Evolutionary conservation across 2,113 vertebrate genomes (phyloP).

Genomic region (Orcinus orca): DNA sequence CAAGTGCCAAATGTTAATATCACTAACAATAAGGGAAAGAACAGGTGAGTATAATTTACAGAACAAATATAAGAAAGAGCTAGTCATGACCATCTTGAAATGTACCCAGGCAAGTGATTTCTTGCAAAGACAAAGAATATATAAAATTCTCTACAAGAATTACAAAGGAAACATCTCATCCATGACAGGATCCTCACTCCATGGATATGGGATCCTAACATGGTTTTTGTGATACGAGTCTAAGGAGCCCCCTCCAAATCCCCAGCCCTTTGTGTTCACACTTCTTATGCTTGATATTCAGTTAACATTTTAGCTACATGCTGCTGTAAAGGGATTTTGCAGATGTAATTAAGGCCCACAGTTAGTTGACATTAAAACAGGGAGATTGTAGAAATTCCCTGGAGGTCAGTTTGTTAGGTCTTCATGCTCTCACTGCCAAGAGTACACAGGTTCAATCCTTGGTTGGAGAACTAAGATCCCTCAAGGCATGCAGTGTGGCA

Average conservation of each 20-base stretch:
- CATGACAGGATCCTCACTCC: neutral
- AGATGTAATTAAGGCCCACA: neutral
- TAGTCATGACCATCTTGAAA: neutral
- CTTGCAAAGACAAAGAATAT: neutral
- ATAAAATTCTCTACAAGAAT: neutral
- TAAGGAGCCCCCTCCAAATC: neutral
- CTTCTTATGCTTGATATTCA: neutral
- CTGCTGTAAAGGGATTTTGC: neutral
- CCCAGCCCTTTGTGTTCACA: neutral
- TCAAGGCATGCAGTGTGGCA: neutral
- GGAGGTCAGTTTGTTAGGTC: neutral
- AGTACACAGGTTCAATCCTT: too few species aligned
- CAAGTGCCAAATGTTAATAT: neutral
- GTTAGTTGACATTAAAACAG: neutral
- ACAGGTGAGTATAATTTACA: neutral
- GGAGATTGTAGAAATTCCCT: neutral
- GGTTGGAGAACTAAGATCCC: neutral
- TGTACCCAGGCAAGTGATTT: neutral
- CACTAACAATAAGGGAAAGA: neutral
- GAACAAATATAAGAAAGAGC: neutral
- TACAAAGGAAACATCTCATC: neutral
- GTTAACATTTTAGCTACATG: neutral
- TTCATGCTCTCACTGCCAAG: neutral
- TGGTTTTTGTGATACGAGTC: neutral
- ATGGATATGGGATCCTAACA: neutral